Base-by-base conservation (phyloP, 1,140 invertebrate genomes). In the Drosophila punjabiensis region DNA sequence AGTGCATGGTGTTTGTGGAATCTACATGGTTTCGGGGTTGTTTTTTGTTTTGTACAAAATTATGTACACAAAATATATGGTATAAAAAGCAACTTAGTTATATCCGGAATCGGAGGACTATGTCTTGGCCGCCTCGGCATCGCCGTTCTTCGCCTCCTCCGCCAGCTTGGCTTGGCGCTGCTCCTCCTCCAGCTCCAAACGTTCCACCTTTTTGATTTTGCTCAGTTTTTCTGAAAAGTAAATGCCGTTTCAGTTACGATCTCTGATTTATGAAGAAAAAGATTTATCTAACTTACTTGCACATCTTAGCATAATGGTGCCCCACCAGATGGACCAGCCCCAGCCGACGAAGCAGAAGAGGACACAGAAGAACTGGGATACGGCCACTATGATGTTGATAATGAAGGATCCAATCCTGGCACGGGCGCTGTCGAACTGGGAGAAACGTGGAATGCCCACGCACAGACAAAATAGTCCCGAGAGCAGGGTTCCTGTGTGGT, bases 271-370 rank as follows among this genome's bases (percentile, higher is more conserved):
- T 8, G 11, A 1, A 20, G 18, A 9, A 10, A 4, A 5, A 7
- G 6, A 0, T 5, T 9, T 56, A 13, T 18, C 33, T 1, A 8
- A 50, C 95, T 95, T 92, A 96, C 96, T 95, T 81, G 96, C 96
- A 93, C 96, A 94, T 89, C 95, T 96, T 14, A 98, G 93, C 95
- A 99, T 97, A 77, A 98, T 97, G 65, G 98, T 95, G 20, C 98
- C 98, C 98, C 98, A 99, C 95, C 97, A 98, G 60, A 99, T 96
- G 35, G 98, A 98, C 98, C 98, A 99, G 73, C 98, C 98, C 98
- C 98, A 99, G 5, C 98, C 98, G 33, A 99, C 98, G 9, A 99
- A 95, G 73, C 98, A 96, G 93, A 99, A 99, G 28, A 98, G 95
- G n/a, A 99, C 96, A 6, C 98, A 98, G 93, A 98, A 98, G 56